phyloP scores from a whole-genome alignment of 30 jellyfish, hydroid and myxozoan genomes.

The Aurelia sp. region DNA sequence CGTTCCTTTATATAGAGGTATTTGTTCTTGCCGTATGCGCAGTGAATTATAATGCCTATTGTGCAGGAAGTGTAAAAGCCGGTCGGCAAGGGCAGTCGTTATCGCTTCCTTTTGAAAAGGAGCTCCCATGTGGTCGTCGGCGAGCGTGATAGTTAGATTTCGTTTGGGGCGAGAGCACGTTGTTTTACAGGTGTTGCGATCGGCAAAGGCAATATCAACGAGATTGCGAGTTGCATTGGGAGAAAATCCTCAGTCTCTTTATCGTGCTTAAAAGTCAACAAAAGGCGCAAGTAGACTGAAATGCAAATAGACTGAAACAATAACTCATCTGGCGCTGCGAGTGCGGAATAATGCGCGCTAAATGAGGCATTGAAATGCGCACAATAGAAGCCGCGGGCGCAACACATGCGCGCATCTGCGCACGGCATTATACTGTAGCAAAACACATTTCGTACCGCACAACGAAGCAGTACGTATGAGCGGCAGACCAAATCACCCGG shows the following conservation, averaged over 20 bases:
- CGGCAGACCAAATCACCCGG: conserved; percentile 51
- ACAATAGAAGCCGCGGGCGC: conserved; percentile 95
- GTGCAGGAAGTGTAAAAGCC: conserved; percentile 15
- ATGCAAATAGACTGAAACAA: conserved; percentile 42
- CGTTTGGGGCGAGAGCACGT: conserved; percentile 47
- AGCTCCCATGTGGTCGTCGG: conserved; percentile 59
- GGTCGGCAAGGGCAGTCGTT: conserved; percentile 9
- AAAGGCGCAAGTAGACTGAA: background rate
- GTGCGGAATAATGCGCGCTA: conserved; percentile 69
- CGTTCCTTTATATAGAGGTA: no score
- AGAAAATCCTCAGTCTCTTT: conserved; percentile 2
- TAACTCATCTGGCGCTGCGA: conserved; percentile 38
- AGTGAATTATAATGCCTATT: background rate
- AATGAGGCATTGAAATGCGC: conserved; percentile 71
- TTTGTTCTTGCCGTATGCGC: background rate
- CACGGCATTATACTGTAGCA: conserved; percentile 89
- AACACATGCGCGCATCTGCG: conserved; percentile 93
- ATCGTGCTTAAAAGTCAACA: conserved; percentile 15
- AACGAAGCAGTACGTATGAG: conserved; percentile 58
- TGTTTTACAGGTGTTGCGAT: conserved; percentile 61
- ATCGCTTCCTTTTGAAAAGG: conserved; percentile 24
- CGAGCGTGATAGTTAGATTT: conserved; percentile 9
- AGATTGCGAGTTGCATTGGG: conserved; percentile 45
- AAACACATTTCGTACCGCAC: conserved; percentile 64
- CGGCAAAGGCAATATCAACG: conserved; percentile 43